phyloP scores from a whole-genome alignment of 2,888 invertebrate genomes.

The Portevinia maculata region DNA sequence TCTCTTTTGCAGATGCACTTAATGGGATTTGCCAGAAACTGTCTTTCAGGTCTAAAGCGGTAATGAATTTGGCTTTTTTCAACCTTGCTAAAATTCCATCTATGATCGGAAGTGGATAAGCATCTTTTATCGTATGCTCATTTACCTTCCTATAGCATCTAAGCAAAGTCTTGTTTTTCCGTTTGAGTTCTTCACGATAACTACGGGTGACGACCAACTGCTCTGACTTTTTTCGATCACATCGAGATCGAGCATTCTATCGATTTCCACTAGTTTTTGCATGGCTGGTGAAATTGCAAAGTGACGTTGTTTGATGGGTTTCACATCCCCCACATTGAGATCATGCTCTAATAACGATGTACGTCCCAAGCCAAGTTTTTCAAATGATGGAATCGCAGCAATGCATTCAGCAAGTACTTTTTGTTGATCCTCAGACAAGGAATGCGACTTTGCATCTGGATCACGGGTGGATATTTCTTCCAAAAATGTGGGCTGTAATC shows the following conservation, averaged over 20 bases:
- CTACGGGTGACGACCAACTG: neutral
- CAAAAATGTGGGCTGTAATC: too few relatives aligned
- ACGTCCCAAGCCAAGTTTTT: slow-evolving; percentile 1
- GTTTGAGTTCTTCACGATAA: neutral
- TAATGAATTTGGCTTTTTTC: neutral
- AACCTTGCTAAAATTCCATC: neutral
- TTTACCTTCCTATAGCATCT: neutral
- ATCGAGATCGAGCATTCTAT: neutral
- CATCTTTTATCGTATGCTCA: neutral
- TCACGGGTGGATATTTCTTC: neutral
- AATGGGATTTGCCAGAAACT: neutral
- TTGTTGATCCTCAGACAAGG: neutral
- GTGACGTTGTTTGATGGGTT: neutral
- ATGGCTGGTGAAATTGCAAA: neutral
- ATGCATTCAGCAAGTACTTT: neutral
- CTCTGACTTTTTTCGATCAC: neutral
- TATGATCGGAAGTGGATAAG: too few relatives aligned
- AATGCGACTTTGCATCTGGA: neutral
- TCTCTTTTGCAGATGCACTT: neutral
- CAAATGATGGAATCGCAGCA: neutral
- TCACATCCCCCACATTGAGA: neutral
- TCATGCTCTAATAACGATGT: neutral
- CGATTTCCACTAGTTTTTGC: neutral
- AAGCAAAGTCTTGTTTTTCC: neutral
- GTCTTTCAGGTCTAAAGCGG: neutral